Conservation (phyloP, 1,140 invertebrate genomes). For the Diorhabda carinulata region DNA sequence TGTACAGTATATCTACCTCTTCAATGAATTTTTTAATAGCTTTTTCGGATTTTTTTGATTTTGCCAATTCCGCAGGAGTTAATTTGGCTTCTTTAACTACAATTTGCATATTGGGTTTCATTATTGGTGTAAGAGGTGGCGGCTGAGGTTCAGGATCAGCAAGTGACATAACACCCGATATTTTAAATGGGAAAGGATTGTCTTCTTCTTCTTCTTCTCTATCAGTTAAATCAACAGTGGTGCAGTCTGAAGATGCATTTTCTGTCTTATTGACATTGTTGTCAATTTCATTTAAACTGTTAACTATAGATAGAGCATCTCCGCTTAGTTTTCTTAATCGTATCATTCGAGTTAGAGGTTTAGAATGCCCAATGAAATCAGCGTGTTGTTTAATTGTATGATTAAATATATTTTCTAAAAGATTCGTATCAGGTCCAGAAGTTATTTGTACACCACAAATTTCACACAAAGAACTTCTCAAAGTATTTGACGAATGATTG, state of each 20-base stretch:
- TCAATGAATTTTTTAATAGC: conserved; percentile 31
- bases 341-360: conserved; percentile 12
- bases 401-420: conserved; percentile 31
- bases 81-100: conserved; percentile 30
- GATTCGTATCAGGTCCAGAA: conserved; percentile 11
- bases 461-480: conserved; percentile 21
- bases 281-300: conserved; percentile 15
- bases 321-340: conserved; percentile 35
- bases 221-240: not conserved
- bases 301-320: conserved; percentile 33
- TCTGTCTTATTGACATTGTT: not conserved
- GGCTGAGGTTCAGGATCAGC: conserved; percentile 23
- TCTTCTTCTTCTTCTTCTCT: conserved; percentile 22
- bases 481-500: conserved; percentile 18
- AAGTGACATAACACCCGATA: conserved; percentile 35
- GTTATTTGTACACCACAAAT: conserved; percentile 25
- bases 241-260: not conserved
- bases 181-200: conserved; percentile 38
- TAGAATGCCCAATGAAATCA: conserved; percentile 17
- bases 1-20: conserved; percentile 48
- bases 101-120: conserved; percentile 6
- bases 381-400: conserved; percentile 29
- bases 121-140: conserved; percentile 13
- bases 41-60: conserved; percentile 26
- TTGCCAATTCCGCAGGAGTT: conserved; percentile 20